Conservation (phyloP, 2,888 invertebrate species). For the Ischnura elegans region DNA sequence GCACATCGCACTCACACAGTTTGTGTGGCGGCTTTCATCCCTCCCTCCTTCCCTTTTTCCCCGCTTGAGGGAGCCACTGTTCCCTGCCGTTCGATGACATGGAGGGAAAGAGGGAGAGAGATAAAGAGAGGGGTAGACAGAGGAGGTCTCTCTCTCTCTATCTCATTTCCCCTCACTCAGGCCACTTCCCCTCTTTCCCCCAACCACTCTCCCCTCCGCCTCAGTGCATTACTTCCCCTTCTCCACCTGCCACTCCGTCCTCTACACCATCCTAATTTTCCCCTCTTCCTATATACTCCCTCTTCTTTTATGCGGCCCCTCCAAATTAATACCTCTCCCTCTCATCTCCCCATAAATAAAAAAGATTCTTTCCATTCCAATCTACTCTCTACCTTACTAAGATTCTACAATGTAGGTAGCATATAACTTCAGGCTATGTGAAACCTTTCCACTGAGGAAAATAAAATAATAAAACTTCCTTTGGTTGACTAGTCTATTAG, state of each 20-base stretch:
- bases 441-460: too few species aligned
- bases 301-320: neutral
- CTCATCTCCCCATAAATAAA: too few species aligned
- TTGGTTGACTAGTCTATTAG: too few species aligned
- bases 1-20: too few species aligned
- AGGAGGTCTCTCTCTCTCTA: neutral
- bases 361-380: neutral
- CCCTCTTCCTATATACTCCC: neutral
- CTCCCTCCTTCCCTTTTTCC: too few species aligned
- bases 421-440: too few species aligned
- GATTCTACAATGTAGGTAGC: too few species aligned
- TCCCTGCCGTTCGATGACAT: too few species aligned
- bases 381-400: slow-evolving; percentile 29
- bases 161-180: neutral
- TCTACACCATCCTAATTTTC: neutral
- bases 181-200: neutral
- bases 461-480: too few species aligned
- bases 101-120: neutral
- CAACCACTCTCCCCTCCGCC: neutral
- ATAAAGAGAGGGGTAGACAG: neutral
- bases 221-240: neutral
- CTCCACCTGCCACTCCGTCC: neutral
- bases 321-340: neutral
- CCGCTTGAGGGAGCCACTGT: too few species aligned
- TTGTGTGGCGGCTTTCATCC: too few species aligned